A percentile compares a stretch with the other conserved stretches of the same genome.
These are phyloP conservation scores for Indicator maculatus DNA, from an alignment of 2,113 vertebrate species.

Conservation along the genomic window DNA sequence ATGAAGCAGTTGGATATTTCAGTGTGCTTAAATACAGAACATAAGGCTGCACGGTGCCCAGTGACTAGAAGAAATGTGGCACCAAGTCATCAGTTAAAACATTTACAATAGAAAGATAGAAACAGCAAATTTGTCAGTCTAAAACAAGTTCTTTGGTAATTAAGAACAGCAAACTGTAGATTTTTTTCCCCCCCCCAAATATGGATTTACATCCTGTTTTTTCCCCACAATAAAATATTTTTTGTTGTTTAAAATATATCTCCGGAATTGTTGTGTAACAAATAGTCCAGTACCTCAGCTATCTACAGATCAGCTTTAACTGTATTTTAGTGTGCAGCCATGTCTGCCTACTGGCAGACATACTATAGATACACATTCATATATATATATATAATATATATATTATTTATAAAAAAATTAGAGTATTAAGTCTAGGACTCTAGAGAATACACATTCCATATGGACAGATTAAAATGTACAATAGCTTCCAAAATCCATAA, in stretches of 20 bases:
- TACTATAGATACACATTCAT: constrained; percentile 77
- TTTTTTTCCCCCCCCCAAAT: constrained; percentile 48
- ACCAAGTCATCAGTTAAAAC: constrained; percentile 75
- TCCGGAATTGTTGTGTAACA: constrained; percentile 56
- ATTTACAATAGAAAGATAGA: constrained; percentile 72
- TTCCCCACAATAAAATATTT: constrained; percentile 84
- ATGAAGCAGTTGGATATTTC: constrained; percentile 63
- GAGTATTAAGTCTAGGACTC: constrained; percentile 75
- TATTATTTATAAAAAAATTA: constrained; percentile 81
- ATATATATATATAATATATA: constrained; percentile 77
- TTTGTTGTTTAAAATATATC: constrained; percentile 70
- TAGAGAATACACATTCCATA: constrained; percentile 72
- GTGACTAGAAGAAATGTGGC: constrained; percentile 76
- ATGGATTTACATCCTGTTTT: constrained; percentile 65
- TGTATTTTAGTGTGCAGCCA: constrained; percentile 74
- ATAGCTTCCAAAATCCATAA: constrained; percentile 65
- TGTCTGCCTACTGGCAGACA: constrained; percentile 69
- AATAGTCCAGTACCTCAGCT: constrained; percentile 81
- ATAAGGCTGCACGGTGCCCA: constrained; percentile 73
- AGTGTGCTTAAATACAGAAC: constrained; percentile 73
- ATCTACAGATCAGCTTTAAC: constrained; percentile 73
- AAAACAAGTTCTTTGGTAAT: constrained; percentile 94
- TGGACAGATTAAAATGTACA: constrained; percentile 79
- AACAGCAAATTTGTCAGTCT: constrained; percentile 78
- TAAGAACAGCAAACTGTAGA: constrained; percentile 81